These are phyloP conservation scores for Notarius lentiginosus DNA, from an alignment of 2,113 vertebrate genomes.

Conservation along the genomic window DNA sequence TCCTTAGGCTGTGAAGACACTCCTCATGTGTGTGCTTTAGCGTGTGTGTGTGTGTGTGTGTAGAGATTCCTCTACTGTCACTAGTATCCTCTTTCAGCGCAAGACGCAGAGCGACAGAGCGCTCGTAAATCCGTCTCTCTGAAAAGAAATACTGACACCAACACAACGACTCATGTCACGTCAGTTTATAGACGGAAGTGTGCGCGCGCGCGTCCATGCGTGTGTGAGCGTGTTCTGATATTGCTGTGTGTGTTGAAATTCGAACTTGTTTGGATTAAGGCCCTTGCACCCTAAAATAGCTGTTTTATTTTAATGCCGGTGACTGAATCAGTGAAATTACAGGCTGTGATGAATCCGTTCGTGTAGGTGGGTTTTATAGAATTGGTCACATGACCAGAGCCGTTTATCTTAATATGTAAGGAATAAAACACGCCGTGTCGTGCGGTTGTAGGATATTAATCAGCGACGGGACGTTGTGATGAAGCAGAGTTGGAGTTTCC, in stretches of 20 bases:
- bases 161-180: background rate
- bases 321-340: background rate
- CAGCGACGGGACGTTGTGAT: background rate
- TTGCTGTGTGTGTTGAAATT: background rate
- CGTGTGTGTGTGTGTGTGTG: constrained; percentile 38
- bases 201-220: background rate
- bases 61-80: constrained; percentile 69
- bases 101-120: constrained; percentile 46
- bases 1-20: constrained; percentile 8
- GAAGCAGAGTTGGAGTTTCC: background rate
- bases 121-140: constrained; percentile 37
- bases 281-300: background rate
- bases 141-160: constrained; percentile 2
- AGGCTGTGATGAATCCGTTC: background rate
- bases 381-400: background rate
- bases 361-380: background rate
- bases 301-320: background rate
- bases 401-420: background rate
- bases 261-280: background rate
- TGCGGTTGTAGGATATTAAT: background rate
- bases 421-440: background rate
- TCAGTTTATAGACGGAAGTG: background rate
- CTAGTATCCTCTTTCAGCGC: constrained; percentile 68
- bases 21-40: constrained; percentile 16
- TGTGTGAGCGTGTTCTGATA: background rate